Percentiles rank a stretch among this genome's conserved stretches.
These are phyloP conservation scores for Siniperca scherzeri DNA, from an alignment of 2,797 vertebrate species.

Conservation along the genomic window DNA sequence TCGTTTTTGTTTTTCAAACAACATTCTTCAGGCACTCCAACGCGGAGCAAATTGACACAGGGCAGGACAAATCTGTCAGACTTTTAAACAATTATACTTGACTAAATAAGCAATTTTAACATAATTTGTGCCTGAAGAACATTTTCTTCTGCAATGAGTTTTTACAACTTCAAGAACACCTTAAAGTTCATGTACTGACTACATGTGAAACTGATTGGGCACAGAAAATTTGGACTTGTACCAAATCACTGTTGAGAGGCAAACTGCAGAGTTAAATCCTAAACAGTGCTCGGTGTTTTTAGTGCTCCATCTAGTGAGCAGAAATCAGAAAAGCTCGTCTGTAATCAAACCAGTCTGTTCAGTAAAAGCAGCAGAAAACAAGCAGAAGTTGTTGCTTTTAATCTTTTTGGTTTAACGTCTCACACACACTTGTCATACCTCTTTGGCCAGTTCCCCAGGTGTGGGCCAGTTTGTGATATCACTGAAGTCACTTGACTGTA, in stretches of 20 bases:
- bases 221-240: not conserved
- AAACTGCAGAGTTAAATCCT: not conserved
- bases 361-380: not conserved
- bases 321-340: constrained; percentile 14
- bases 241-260: too few relatives aligned
- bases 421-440: constrained; percentile 81
- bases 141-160: too few relatives aligned
- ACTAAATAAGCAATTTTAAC: not conserved
- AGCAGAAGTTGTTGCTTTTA: not conserved
- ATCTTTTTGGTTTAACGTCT: not conserved
- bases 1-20: too few relatives aligned
- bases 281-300: not conserved
- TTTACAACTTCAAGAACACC: not conserved
- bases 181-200: too few relatives aligned
- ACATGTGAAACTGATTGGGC: not conserved
- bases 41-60: not conserved
- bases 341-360: not conserved
- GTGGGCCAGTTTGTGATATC: constrained; percentile 98
- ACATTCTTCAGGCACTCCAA: not conserved
- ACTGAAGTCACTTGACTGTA: constrained; percentile 92
- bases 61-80: not conserved
- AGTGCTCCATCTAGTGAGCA: constrained; percentile 61
- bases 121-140: not conserved
- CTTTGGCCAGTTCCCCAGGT: constrained; percentile 94
- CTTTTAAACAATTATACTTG: not conserved